phyloP scores from a whole-genome alignment of 2,113 vertebrate genomes.

The Suncus etruscus region DNA sequence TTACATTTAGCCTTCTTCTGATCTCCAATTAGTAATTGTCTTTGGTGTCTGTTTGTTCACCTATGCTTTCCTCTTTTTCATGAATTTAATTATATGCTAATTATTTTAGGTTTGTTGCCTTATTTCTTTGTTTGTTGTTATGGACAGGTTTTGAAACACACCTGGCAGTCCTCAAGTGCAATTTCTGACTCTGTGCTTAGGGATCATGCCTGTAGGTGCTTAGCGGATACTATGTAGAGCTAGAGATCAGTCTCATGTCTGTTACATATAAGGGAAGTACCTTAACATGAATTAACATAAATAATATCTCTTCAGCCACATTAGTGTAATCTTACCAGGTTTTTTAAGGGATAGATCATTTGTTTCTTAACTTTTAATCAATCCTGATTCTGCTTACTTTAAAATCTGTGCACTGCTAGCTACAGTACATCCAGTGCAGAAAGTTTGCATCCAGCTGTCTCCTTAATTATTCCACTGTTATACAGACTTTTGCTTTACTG shows the following conservation, averaged over 20 bases:
- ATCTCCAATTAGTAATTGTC: not conserved
- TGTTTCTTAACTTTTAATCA: slow-evolving; percentile 55
- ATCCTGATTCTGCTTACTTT: not conserved
- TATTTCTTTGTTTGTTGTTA: too few relatives aligned
- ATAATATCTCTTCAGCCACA: too few relatives aligned
- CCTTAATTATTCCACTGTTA: slow-evolving; percentile 24
- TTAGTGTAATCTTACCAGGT: not conserved
- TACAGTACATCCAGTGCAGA: not conserved
- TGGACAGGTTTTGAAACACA: too few relatives aligned
- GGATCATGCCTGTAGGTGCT: too few relatives aligned
- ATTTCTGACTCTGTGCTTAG: too few relatives aligned
- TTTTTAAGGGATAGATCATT: slow-evolving; percentile 32
- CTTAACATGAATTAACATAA: too few relatives aligned
- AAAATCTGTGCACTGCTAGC: not conserved
- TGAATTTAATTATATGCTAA: not conserved
- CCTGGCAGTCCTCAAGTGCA: too few relatives aligned
- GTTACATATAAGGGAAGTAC: not conserved
- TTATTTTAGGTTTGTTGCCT: not conserved
- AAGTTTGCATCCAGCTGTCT: slow-evolving; percentile 29
- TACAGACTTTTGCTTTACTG: slow-evolving; percentile 25
- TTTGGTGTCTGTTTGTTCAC: slow-evolving; percentile 11
- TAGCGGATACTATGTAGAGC: too few relatives aligned
- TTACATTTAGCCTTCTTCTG: not conserved
- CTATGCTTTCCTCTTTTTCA: slow-evolving; percentile 7
- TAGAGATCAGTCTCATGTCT: not conserved